Percentiles rank a stretch among this genome's conserved stretches.
These are phyloP conservation scores for Quadriops clusia DNA, from an alignment of 2,888 invertebrate species.

Conservation along the genomic window DNA sequence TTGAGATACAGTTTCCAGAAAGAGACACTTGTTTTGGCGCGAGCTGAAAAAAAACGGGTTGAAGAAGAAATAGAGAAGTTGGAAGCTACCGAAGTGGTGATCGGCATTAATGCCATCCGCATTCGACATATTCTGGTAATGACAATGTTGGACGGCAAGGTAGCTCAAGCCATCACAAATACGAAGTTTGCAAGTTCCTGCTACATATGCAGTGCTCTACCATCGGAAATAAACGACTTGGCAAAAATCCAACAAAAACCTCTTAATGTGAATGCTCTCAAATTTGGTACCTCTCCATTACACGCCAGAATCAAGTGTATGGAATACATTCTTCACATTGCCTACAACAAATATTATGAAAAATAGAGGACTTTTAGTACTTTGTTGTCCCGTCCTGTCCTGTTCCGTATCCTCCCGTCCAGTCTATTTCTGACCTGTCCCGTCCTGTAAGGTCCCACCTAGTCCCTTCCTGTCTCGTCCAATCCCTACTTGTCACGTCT, in stretches of 20 bases:
- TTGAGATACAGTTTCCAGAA: too few species aligned
- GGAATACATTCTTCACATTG: constrained; percentile 21
- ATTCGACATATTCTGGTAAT: constrained; percentile 14
- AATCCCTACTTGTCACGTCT: too few species aligned
- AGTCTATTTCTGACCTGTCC: too few species aligned
- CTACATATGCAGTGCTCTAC: constrained; percentile 7
- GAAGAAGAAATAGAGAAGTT: too few species aligned
- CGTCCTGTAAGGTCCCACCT: too few species aligned
- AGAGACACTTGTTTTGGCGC: too few species aligned
- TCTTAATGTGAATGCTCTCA: constrained; percentile 7
- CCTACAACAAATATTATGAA: constrained; percentile 20
- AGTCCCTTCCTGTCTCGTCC: too few species aligned
- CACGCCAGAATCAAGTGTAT: constrained; percentile 23
- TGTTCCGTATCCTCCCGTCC: too few species aligned
- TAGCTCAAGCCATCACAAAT: constrained; percentile 9
- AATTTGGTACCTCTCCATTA: constrained; percentile 17
- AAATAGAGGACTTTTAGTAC: constrained; percentile 24
- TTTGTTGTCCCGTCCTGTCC: too few species aligned
- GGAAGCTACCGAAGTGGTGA: too few species aligned
- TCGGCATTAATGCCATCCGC: neutral
- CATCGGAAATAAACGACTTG: constrained; percentile 6
- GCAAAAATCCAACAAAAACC: too few species aligned
- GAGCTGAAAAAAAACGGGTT: too few species aligned
- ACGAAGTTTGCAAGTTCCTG: constrained; percentile 5
- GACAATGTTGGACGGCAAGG: constrained; percentile 18